phyloP scores from a whole-genome alignment of 2,797 vertebrate species.

The Parotocinclus haroldoi region DNA sequence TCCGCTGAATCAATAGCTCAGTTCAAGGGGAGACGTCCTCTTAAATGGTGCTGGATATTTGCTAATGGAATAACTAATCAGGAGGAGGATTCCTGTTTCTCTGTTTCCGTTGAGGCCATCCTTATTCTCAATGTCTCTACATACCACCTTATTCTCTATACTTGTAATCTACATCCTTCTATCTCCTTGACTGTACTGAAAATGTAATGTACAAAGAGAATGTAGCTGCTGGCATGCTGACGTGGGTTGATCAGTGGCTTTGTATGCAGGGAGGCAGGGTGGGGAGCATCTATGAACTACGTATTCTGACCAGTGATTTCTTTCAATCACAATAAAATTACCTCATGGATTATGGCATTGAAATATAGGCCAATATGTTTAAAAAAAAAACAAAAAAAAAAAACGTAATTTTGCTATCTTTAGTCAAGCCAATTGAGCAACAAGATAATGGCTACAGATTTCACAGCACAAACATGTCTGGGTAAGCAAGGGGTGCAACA shows the following conservation, averaged over 20 bases:
- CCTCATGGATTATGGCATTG: no score
- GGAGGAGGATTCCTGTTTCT: background rate
- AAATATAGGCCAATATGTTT: no score
- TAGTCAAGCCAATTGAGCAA: no score
- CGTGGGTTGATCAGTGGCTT: slow-evolving; percentile 51
- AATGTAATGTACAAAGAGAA: slow-evolving; percentile 73
- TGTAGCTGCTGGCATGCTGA: slow-evolving; percentile 64
- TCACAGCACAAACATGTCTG: no score
- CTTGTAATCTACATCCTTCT: slow-evolving; percentile 14
- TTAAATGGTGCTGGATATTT: slow-evolving; percentile 12
- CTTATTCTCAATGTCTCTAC: slow-evolving; percentile 28
- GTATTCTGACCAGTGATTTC: no score
- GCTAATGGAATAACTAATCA: slow-evolving; percentile 24
- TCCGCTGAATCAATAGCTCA: slow-evolving; percentile 59
- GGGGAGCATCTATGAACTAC: slow-evolving; percentile 11
- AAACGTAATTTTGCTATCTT: no score
- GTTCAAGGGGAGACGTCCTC: slow-evolving; percentile 33
- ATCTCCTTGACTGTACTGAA: slow-evolving; percentile 57
- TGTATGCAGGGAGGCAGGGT: slow-evolving; percentile 19
- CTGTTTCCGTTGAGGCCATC: background rate
- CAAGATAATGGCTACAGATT: no score
- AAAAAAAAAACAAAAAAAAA: no score
- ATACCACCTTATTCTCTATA: background rate
- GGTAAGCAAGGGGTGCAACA: no score
- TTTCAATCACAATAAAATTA: no score